A percentile compares a stretch with the other conserved stretches of the same genome.
Conservation (phyloP, 2,113 vertebrate genomes). For the Python bivittatus region DNA sequence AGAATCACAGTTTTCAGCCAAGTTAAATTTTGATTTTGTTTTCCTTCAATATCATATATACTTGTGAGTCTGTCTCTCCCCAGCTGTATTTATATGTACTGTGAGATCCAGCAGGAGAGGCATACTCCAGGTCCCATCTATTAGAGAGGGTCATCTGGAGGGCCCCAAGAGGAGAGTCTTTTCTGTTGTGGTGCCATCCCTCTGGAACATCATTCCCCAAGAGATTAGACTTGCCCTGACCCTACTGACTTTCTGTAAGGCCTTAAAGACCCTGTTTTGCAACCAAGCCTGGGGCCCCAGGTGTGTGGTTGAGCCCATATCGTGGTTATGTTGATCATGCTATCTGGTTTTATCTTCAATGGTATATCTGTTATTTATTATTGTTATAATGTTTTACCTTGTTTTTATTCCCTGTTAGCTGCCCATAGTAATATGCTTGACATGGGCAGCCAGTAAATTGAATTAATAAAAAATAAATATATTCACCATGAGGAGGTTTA, state of each 20-base stretch:
- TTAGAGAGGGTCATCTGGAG: neutral
- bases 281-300: neutral
- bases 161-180: neutral
- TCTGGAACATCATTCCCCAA: too few relatives aligned
- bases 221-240: neutral
- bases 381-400: neutral
- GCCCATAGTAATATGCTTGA: neutral
- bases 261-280: neutral
- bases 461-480: neutral
- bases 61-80: too few relatives aligned
- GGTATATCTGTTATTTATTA: neutral
- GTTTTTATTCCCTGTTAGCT: neutral
- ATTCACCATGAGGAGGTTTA: neutral
- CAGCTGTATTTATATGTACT: neutral
- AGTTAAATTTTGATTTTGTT: neutral
- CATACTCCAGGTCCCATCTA: neutral
- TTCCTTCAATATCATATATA: neutral
- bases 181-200: neutral
- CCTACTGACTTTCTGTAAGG: neutral
- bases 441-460: neutral
- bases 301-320: neutral
- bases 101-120: neutral
- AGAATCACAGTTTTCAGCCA: neutral
- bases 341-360: neutral
- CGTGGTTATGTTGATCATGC: neutral